phyloP scores from a whole-genome alignment of 1,140 invertebrate genomes.

The Zaprionus africanus region DNA sequence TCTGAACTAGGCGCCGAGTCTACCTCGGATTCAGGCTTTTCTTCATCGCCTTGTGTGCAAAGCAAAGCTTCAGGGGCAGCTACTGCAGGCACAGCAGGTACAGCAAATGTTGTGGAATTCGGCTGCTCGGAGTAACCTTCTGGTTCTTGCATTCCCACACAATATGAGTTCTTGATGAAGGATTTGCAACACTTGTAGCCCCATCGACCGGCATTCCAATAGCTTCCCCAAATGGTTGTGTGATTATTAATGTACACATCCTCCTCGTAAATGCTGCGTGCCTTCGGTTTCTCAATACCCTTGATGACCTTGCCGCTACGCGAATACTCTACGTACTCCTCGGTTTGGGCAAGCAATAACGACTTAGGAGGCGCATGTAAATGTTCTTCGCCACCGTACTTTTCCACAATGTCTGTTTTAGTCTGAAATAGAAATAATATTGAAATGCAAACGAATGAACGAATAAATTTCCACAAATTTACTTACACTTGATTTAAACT shows the following conservation, averaged over 20 bases:
- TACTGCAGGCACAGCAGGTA: constrained; percentile 25
- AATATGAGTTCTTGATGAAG: constrained; percentile 89
- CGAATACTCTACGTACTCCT: constrained; percentile 98
- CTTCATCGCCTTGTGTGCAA: constrained; percentile 18
- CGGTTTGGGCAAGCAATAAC: constrained; percentile 96
- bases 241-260: constrained; percentile 97
- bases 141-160: constrained; percentile 84
- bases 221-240: constrained; percentile 97
- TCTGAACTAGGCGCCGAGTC: constrained; percentile 64
- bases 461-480: background rate
- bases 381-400: constrained; percentile 93
- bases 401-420: constrained; percentile 80
- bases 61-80: background rate
- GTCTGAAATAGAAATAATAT: constrained; percentile 52
- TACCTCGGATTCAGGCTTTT: constrained; percentile 66
- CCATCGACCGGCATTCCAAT: constrained; percentile 96
- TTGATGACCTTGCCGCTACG: constrained; percentile 93
- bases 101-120: constrained; percentile 75
- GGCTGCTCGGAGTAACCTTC: constrained; percentile 60
- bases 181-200: constrained; percentile 98
- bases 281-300: constrained; percentile 94
- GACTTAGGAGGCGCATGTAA: constrained; percentile 93
- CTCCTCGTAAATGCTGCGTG: constrained; percentile 95
- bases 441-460: background rate
- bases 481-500: constrained; percentile 89